These are phyloP conservation scores for Colinus virginianus DNA, from an alignment of 2,113 vertebrate genomes.

Conservation along the genomic window DNA sequence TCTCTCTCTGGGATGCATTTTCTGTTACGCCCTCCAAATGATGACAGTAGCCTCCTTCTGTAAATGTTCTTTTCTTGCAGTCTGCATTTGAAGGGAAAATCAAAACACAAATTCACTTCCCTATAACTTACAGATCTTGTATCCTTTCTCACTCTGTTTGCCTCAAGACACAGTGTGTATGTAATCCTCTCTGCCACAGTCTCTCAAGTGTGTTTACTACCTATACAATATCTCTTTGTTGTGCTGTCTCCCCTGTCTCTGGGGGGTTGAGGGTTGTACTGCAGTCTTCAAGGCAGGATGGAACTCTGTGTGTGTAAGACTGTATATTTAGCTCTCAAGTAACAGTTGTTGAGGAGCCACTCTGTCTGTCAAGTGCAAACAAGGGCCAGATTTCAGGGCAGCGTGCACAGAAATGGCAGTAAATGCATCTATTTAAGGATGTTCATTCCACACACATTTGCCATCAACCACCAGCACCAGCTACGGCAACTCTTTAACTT, in stretches of 20 bases:
- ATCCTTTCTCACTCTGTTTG: neutral
- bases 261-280: neutral
- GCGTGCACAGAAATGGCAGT: neutral
- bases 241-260: neutral
- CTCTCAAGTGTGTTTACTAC: neutral
- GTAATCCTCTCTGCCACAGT: neutral
- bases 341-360: neutral
- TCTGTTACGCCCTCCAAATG: neutral
- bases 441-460: neutral
- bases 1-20: neutral
- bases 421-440: neutral
- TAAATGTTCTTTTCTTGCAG: neutral
- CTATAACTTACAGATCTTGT: neutral
- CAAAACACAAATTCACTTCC: neutral
- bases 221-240: neutral
- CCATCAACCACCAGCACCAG: neutral
- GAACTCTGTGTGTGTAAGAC: neutral
- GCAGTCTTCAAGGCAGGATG: neutral
- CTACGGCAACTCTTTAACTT: neutral
- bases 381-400: neutral
- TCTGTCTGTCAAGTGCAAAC: conserved; percentile 1
- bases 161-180: neutral
- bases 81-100: neutral
- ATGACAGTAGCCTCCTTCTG: neutral
- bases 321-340: neutral